Evolutionary conservation across 2,113 vertebrate genomes (phyloP).

Genomic region (Vimba vimba): DNA sequence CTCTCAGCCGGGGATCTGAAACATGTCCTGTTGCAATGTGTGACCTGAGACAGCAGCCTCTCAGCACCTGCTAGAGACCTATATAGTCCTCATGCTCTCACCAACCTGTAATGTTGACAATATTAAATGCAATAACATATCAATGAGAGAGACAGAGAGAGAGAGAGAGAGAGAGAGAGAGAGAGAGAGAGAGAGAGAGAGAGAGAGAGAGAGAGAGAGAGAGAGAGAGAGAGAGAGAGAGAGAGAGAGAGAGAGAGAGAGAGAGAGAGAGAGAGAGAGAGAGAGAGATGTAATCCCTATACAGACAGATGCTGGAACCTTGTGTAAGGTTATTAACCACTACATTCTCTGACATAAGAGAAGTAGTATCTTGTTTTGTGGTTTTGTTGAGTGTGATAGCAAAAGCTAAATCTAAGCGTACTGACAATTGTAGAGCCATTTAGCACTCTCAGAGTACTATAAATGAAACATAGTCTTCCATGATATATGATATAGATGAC

Average conservation of each 20-base stretch:
- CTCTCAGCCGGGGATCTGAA: conserved; percentile 54
- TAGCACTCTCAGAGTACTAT: conserved; percentile 39
- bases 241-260: background rate
- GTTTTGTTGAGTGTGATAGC: conserved; percentile 27
- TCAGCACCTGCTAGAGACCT: conserved; percentile 36
- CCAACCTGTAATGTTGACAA: conserved; percentile 46
- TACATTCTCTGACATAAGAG: conserved; percentile 48
- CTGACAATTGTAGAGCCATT: conserved; percentile 13
- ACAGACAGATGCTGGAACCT: conserved; percentile 12
- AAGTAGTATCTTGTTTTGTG: conserved; percentile 37
- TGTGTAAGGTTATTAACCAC: conserved; percentile 29
- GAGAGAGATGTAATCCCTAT: conserved; percentile 32
- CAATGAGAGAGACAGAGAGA: conserved; percentile 24
- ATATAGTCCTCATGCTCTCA: conserved; percentile 33
- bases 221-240: background rate
- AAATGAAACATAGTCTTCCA: conserved; percentile 35
- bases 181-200: background rate
- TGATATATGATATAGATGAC: conserved; percentile 34
- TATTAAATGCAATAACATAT: conserved; percentile 58
- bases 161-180: background rate
- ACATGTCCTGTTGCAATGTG: conserved; percentile 25
- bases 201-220: background rate
- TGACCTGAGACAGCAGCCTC: conserved; percentile 47
- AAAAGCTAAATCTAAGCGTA: conserved; percentile 34
- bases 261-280: background rate